These are phyloP conservation scores for Tympanuchus pallidicinctus DNA, from an alignment of 2,113 vertebrate species.

Conservation along the genomic window DNA sequence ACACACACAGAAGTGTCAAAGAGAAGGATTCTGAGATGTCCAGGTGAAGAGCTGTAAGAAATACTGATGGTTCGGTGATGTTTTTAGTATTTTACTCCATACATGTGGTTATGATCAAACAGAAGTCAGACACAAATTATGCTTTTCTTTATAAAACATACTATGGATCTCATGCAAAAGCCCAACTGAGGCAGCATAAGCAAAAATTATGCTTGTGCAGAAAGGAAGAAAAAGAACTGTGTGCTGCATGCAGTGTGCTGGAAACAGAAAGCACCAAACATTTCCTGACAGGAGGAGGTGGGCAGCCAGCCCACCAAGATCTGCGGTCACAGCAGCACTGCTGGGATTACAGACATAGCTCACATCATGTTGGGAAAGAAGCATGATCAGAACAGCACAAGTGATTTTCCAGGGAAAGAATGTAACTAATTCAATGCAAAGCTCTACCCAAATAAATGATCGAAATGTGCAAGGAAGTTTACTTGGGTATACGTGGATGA, in stretches of 20 bases:
- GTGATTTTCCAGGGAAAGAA: not conserved
- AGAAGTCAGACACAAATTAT: not conserved
- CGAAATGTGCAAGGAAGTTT: not conserved
- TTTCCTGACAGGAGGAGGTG: not conserved
- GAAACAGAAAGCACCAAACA: rapidly evolving
- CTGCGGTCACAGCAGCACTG: not conserved
- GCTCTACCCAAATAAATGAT: not conserved
- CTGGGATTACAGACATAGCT: not conserved
- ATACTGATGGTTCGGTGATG: not conserved
- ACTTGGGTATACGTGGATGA: not conserved
- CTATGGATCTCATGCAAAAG: not conserved
- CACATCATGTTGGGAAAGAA: not conserved
- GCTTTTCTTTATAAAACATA: not conserved
- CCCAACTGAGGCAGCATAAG: not conserved
- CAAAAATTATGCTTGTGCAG: not conserved
- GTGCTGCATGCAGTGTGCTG: not conserved
- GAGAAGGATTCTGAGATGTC: not conserved
- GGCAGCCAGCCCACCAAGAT: not conserved
- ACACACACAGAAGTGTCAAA: not conserved
- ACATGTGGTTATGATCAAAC: not conserved
- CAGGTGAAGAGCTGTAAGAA: not conserved
- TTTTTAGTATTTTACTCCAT: not conserved
- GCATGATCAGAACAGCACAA: not conserved
- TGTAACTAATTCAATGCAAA: not conserved
- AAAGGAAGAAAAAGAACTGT: not conserved